A percentile compares a stretch with the other conserved stretches of the same genome.
phyloP scores from a whole-genome alignment of 1,140 invertebrate species.

The Solenopsis fugax region DNA sequence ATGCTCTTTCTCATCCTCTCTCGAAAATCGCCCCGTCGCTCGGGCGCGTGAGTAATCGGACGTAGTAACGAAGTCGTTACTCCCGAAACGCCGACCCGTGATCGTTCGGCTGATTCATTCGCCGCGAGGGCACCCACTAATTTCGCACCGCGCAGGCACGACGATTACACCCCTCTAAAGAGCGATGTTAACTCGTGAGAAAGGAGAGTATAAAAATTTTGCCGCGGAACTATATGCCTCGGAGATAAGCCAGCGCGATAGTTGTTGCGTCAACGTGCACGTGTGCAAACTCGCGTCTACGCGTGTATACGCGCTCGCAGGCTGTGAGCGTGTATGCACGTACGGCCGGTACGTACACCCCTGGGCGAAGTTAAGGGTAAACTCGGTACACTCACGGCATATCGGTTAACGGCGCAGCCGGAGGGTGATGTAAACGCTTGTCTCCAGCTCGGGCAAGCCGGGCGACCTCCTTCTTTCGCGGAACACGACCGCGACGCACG shows the following conservation, averaged over 20 bases:
- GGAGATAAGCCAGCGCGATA: constrained; percentile 68
- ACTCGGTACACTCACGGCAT: constrained; percentile 50
- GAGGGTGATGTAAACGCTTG: constrained; percentile 68
- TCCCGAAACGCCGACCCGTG: constrained; percentile 15
- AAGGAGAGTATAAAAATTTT: constrained; percentile 60
- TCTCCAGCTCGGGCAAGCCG: constrained; percentile 55
- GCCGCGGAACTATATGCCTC: neutral
- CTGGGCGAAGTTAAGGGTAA: constrained; percentile 15
- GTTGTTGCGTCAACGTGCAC: neutral
- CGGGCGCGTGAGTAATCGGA: constrained; percentile 38
- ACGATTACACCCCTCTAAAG: constrained; percentile 65
- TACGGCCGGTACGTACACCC: neutral
- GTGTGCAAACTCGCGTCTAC: neutral
- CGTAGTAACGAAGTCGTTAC: constrained; percentile 38
- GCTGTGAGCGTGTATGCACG: neutral
- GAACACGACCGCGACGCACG: constrained; percentile 60
- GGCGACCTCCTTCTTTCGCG: constrained; percentile 55
- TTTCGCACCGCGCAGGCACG: constrained; percentile 39
- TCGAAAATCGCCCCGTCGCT: constrained; percentile 16
- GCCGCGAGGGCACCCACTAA: constrained; percentile 56
- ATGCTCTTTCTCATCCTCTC: neutral
- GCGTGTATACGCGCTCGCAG: neutral
- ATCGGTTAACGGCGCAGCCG: constrained; percentile 31
- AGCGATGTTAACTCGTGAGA: neutral
- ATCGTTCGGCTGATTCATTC: constrained; percentile 48